Evolutionary conservation across 2,113 vertebrate genomes (phyloP).

Genomic region (Glaucidium brasilianum): DNA sequence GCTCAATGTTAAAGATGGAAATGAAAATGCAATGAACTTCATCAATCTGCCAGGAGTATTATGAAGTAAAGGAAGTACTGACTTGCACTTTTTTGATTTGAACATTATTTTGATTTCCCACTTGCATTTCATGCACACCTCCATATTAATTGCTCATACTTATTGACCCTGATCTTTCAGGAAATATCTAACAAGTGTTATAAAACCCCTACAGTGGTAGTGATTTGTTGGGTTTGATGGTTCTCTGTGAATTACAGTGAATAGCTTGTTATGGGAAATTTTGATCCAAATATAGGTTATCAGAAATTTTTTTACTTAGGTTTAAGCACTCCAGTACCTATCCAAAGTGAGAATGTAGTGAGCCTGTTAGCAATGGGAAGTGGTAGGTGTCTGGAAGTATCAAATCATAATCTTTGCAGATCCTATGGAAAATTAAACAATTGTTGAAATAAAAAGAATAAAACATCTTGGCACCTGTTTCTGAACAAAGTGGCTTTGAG

Average conservation of each 20-base stretch:
- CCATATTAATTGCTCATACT: background rate
- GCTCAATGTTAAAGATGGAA: background rate
- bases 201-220: background rate
- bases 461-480: background rate
- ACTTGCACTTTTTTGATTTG: background rate
- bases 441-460: background rate
- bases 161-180: background rate
- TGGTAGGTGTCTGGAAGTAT: background rate
- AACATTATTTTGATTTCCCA: slow-evolving; percentile 8
- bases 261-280: background rate
- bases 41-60: background rate
- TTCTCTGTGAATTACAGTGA: background rate
- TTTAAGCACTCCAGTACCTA: too few relatives aligned
- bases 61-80: background rate
- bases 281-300: background rate
- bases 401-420: background rate
- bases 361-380: background rate
- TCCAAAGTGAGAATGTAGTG: background rate
- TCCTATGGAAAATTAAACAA: background rate
- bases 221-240: background rate
- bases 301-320: background rate
- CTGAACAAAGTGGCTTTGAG: background rate
- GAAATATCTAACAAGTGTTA: background rate
- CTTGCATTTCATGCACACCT: background rate
- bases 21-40: background rate